Base-by-base conservation (phyloP, 2,113 vertebrate genomes). In the Syrmaticus mikado region DNA sequence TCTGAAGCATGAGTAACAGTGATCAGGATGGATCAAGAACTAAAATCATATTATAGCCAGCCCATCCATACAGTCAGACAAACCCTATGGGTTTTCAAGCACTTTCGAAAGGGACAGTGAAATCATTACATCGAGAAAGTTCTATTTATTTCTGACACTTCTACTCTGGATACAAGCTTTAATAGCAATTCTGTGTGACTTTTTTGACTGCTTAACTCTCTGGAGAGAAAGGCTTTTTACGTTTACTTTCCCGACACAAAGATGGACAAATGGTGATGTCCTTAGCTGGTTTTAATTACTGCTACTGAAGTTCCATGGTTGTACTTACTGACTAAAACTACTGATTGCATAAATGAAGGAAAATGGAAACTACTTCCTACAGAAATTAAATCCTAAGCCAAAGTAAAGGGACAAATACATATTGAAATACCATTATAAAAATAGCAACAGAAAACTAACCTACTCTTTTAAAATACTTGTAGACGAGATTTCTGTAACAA, bases 351-450 rank as follows among this genome's bases (percentile, higher is more conserved):
- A 66, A 94, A 88, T 90, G 71, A 96, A 94, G 87, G 43, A 89
- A 97, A 96, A 95, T 87, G 32, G 41, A 94, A 97, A 94, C 97
- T 72, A 12, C 20, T 70, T 91, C 55, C 20, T 2, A 3, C 48
- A 87, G 85, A 94, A 96, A 86, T 75, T 58, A 68, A 96, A 94
- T 83, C 30, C 12, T 83, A 13, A 48, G 10, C 10, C 30, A 93
- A 21, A 5, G 46, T 87, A 12, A 34, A 75, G 48, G 30, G 0
- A 6, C 58, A 74, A 95, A 92, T 86, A 45, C 40, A 7, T 60
- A 82, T 28, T 81, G 61, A 74, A 94, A 79, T 57, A 89, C 81
- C 34, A 52, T 7, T 83, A 60, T 52, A 94, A 6, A 64, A 88
- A 90, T 60, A 92, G 90, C 70, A 95, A 79, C 25, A 86, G 40